Conservation (phyloP, 2,888 invertebrate species). For the Stenichneumon culpator region DNA sequence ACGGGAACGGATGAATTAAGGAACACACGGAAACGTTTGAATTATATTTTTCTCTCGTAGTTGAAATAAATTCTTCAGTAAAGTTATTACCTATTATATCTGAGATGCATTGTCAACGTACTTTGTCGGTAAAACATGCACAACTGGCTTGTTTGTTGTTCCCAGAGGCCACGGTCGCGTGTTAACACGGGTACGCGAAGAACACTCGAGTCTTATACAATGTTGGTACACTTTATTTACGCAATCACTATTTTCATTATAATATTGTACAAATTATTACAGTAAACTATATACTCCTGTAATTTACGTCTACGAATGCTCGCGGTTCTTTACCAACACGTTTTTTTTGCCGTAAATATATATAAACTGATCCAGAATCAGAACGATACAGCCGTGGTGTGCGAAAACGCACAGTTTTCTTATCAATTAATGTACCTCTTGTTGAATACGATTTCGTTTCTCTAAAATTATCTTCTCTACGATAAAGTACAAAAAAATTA, state of each 20-base stretch:
- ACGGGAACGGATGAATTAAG: no score
- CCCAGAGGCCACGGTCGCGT: neutral
- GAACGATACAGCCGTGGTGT: constrained; percentile 47
- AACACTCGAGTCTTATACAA: constrained; percentile 76
- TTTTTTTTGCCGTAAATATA: constrained; percentile 54
- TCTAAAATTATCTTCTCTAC: constrained; percentile 79
- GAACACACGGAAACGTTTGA: no score
- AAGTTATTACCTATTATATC: no score
- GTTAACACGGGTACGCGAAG: neutral
- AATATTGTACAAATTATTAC: constrained; percentile 85
- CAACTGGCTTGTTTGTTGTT: neutral
- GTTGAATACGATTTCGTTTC: constrained; percentile 55
- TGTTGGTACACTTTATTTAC: constrained; percentile 84
- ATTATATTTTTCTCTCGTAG: no score
- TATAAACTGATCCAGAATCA: constrained; percentile 53
- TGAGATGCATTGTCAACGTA: neutral
- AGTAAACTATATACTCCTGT: constrained; percentile 84
- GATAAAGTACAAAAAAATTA: constrained; percentile 83
- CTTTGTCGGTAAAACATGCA: neutral
- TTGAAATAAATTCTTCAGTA: no score
- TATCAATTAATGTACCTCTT: constrained; percentile 35
- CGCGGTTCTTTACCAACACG: constrained; percentile 81
- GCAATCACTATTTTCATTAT: constrained; percentile 80
- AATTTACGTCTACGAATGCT: constrained; percentile 83
- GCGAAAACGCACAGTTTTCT: constrained; percentile 54